phyloP scores from a whole-genome alignment of 2,797 vertebrate genomes.

The Danio choprae region DNA sequence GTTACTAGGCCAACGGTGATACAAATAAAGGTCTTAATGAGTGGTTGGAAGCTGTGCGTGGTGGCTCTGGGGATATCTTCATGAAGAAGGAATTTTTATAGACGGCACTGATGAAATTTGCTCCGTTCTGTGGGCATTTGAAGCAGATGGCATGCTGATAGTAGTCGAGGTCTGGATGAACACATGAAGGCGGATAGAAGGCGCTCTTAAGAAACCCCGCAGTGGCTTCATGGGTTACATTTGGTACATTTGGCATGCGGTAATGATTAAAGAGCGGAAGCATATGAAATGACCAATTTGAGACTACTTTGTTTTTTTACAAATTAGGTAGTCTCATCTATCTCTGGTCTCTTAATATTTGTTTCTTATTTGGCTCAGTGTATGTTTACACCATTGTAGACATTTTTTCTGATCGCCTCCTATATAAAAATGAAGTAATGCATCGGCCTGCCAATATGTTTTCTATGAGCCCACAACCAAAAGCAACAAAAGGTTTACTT shows the following conservation, averaged over 20 bases:
- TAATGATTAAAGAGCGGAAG: conserved; percentile 2
- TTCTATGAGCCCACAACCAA: conserved; percentile 63
- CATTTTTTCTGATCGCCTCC: conserved; percentile 10
- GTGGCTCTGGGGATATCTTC: conserved; percentile 23
- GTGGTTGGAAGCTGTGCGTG: not conserved
- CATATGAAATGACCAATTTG: not conserved
- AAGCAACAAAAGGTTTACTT: conserved; percentile 36
- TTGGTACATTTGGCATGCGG: conserved; percentile 13
- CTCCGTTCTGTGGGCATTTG: conserved; percentile 13
- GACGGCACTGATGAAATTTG: not conserved
- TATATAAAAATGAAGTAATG: not conserved
- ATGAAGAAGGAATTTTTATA: conserved; percentile 50
- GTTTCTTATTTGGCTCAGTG: not conserved
- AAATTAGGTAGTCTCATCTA: not conserved
- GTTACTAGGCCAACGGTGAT: conserved; percentile 7
- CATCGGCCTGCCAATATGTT: conserved; percentile 65
- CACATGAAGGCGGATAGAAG: not conserved
- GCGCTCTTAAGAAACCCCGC: not conserved
- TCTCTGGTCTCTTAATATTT: not conserved
- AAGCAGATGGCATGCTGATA: conserved; percentile 21
- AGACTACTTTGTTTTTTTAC: not conserved
- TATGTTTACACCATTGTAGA: not conserved
- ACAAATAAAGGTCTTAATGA: conserved; percentile 32
- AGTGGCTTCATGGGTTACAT: not conserved
- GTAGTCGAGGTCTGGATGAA: not conserved